A percentile compares a stretch with the other conserved stretches of the same genome.
These are phyloP conservation scores for Lasioglossum leucozonium DNA, from an alignment of 2,888 invertebrate genomes.

Conservation along the genomic window DNA sequence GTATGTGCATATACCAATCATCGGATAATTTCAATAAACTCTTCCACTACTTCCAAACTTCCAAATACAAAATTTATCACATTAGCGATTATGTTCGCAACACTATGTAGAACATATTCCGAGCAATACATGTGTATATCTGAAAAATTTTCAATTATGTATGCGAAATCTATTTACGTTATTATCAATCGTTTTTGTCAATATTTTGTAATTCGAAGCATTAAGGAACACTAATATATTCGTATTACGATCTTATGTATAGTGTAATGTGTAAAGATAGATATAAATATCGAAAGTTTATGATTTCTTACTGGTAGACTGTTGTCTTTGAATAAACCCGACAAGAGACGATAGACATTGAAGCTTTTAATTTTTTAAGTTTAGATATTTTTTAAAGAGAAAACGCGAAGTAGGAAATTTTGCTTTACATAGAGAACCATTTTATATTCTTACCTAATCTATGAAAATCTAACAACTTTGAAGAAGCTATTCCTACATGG, in stretches of 20 bases:
- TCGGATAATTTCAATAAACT: constrained; percentile 14
- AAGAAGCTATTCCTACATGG: constrained; percentile 9
- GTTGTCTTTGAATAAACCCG: not conserved
- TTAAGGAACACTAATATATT: constrained; percentile 15
- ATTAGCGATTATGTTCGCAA: constrained; percentile 41
- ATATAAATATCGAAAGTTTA: not conserved
- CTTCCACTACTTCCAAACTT: constrained; percentile 19
- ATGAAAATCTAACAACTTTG: constrained; percentile 7
- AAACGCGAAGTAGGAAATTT: constrained; percentile 7
- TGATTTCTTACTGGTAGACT: not conserved
- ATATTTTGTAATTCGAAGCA: constrained; percentile 15
- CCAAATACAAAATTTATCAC: constrained; percentile 52
- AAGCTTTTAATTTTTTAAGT: constrained; percentile 22
- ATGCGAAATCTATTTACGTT: constrained; percentile 25
- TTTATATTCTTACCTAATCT: constrained; percentile 22
- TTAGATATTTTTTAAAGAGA: constrained; percentile 13
- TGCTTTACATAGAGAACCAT: not conserved
- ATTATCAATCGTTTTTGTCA: constrained; percentile 4
- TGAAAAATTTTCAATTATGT: constrained; percentile 12
- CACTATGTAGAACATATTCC: constrained; percentile 34
- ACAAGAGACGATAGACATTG: not conserved
- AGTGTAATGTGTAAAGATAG: constrained; percentile 12
- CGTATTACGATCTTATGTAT: not conserved
- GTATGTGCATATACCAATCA: constrained; percentile 9
- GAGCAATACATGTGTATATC: not conserved